Conservation (phyloP, 2,797 vertebrate genomes). For the Dallia pectoralis region DNA sequence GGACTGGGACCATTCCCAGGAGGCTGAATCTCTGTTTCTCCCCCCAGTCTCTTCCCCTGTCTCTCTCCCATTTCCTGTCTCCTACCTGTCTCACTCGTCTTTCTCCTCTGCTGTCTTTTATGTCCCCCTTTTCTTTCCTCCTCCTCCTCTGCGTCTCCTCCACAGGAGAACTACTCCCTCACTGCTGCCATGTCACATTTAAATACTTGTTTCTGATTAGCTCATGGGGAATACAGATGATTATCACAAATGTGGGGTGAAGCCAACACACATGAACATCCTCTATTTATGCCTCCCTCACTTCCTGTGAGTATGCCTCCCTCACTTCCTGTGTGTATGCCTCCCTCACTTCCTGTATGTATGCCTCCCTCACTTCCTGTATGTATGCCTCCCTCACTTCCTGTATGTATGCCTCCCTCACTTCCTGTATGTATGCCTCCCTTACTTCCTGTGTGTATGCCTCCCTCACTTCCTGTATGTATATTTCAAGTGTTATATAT, state of each 20-base stretch:
- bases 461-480: no score
- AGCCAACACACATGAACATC: not conserved
- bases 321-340: no score
- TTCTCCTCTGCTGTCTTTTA: not conserved
- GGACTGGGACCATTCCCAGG: slow-evolving; percentile 13
- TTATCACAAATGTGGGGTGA: not conserved
- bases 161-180: not conserved
- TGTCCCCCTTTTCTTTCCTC: not conserved
- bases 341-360: no score
- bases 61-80: not conserved
- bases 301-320: not conserved
- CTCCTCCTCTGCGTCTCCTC: not conserved
- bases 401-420: no score
- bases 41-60: slow-evolving; percentile 1
- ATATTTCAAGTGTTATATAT: no score
- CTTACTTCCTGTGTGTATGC: no score
- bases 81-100: not conserved
- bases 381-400: no score
- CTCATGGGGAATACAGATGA: not conserved
- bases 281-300: not conserved
- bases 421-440: no score
- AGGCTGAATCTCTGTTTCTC: slow-evolving; percentile 24
- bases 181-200: no score
- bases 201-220: not conserved
- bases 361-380: no score